phyloP scores from a whole-genome alignment of 2,888 invertebrate genomes.

The Tetragonula carbonaria region DNA sequence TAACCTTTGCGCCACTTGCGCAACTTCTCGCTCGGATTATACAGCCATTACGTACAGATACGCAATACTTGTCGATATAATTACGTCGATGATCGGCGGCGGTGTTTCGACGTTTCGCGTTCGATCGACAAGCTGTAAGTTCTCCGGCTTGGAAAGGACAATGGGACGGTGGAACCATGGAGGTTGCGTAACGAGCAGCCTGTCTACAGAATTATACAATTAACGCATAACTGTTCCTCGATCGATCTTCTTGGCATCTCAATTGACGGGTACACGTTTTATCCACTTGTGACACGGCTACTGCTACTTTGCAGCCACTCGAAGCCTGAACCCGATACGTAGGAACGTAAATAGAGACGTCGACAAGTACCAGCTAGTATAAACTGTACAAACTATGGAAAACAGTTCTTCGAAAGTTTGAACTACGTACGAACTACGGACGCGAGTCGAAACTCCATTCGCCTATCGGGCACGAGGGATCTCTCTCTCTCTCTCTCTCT shows the following conservation, averaged over 20 bases:
- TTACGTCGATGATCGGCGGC: slow-evolving; percentile 37
- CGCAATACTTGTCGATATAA: slow-evolving; percentile 54
- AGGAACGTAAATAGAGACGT: not conserved
- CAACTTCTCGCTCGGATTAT: slow-evolving; percentile 25
- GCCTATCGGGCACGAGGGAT: not conserved
- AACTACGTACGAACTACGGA: not conserved
- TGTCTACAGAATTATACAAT: slow-evolving; percentile 59
- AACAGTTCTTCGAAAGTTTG: not conserved
- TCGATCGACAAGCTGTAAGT: slow-evolving; percentile 38
- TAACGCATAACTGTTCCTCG: slow-evolving; percentile 54
- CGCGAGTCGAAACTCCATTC: not conserved
- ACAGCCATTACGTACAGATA: slow-evolving; percentile 26
- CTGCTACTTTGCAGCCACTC: slow-evolving; percentile 20
- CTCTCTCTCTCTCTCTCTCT: too few relatives aligned
- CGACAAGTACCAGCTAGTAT: not conserved
- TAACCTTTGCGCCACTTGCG: slow-evolving; percentile 56
- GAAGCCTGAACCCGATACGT: not conserved
- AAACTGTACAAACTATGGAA: not conserved
- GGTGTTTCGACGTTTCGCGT: slow-evolving; percentile 30
- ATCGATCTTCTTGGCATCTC: slow-evolving; percentile 52
- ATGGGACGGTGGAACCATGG: slow-evolving; percentile 48
- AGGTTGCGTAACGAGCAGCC: slow-evolving; percentile 52
- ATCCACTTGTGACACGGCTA: slow-evolving; percentile 49
- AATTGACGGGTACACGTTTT: slow-evolving; percentile 46
- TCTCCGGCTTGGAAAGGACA: slow-evolving; percentile 53